Evolutionary conservation across 2,113 vertebrate genomes (phyloP).

Genomic region (Paramormyrops kingsleyae): DNA sequence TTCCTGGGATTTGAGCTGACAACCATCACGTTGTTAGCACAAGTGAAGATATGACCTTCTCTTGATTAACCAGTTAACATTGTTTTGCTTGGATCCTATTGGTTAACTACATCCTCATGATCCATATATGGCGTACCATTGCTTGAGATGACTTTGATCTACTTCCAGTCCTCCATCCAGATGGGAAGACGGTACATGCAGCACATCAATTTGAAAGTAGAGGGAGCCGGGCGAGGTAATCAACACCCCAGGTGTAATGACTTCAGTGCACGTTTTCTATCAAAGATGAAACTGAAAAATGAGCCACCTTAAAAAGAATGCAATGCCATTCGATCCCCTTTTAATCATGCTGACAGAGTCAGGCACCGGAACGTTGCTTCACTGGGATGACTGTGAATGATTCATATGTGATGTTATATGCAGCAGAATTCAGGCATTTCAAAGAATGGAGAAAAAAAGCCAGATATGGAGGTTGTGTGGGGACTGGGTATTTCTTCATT

Average conservation of each 20-base stretch:
- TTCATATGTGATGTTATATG: constrained; percentile 23
- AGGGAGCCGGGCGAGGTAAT: background rate
- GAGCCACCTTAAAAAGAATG: constrained; percentile 18
- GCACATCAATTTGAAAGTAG: background rate
- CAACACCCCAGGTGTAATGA: background rate
- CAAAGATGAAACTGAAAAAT: constrained; percentile 25
- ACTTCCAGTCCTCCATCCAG: background rate
- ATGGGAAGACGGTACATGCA: background rate
- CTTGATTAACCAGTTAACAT: background rate
- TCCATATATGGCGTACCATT: background rate
- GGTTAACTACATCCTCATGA: background rate
- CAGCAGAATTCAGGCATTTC: constrained; percentile 1
- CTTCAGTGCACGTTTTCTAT: constrained; percentile 9
- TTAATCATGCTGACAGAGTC: constrained; percentile 21
- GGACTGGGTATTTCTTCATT: background rate
- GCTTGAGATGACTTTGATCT: background rate
- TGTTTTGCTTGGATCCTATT: background rate
- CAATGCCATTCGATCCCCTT: constrained; percentile 19
- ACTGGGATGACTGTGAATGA: constrained; percentile 17
- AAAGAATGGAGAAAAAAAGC: background rate
- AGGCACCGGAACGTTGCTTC: constrained; percentile 10
- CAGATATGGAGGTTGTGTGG: background rate
- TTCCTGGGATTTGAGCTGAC: background rate
- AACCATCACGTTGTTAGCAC: background rate
- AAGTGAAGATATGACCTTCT: background rate